Conservation (phyloP, 2,888 invertebrate genomes). For the Acleris cristana region DNA sequence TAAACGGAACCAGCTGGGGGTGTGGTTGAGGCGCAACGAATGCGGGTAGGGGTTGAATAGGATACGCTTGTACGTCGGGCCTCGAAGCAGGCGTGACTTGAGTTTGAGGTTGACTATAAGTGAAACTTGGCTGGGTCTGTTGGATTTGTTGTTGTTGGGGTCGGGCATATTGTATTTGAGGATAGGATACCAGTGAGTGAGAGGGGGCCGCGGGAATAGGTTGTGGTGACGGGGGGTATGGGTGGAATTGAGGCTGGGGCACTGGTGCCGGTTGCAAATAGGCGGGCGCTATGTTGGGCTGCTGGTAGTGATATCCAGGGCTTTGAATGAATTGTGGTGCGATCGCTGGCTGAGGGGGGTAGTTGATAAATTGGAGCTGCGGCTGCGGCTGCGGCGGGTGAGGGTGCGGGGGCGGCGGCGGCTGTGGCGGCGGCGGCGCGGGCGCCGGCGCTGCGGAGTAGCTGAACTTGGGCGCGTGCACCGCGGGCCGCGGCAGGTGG, state of each 20-base stretch:
- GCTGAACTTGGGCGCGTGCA: slow-evolving; percentile 57
- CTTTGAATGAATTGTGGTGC: slow-evolving; percentile 45
- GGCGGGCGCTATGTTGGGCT: slow-evolving; percentile 48
- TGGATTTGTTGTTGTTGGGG: slow-evolving; percentile 23
- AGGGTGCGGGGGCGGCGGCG: slow-evolving; percentile 16
- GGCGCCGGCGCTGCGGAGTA: slow-evolving; percentile 52
- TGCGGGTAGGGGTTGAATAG: slow-evolving; percentile 31
- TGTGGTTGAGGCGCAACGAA: slow-evolving; percentile 29
- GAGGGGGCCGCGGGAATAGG: slow-evolving; percentile 15
- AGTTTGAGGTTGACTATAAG: slow-evolving; percentile 18
- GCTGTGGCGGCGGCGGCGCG: slow-evolving; percentile 42
- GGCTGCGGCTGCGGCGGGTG: slow-evolving; percentile 22
- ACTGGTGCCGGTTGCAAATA: slow-evolving; percentile 44
- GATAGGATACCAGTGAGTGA: background rate
- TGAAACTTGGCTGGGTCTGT: slow-evolving; percentile 32
- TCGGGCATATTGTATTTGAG: slow-evolving; percentile 12
- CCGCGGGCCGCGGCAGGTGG: slow-evolving; percentile 66
- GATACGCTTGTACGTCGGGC: background rate
- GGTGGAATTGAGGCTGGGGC: slow-evolving; percentile 25
- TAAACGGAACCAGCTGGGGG: slow-evolving; percentile 26
- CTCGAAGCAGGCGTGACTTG: slow-evolving; percentile 3
- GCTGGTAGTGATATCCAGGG: slow-evolving; percentile 56
- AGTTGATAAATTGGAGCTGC: slow-evolving; percentile 43
- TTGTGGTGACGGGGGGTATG: slow-evolving; percentile 31
- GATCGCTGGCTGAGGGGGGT: slow-evolving; percentile 41